Conservation (phyloP, 1,140 invertebrate genomes). For the Neodiprion lecontei region DNA sequence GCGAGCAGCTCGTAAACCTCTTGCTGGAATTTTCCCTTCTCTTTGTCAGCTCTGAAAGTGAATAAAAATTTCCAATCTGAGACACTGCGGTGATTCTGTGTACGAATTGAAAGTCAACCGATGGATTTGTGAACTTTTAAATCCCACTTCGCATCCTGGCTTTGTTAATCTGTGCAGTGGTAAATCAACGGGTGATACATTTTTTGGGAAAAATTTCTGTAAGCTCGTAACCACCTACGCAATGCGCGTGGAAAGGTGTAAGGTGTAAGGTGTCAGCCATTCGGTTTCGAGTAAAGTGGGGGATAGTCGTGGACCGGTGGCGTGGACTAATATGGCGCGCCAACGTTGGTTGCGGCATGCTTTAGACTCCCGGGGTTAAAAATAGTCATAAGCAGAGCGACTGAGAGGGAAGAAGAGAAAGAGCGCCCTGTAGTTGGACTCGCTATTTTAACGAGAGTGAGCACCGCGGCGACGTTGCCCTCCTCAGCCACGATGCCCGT, state of each 20-base stretch:
- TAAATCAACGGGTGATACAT: not conserved
- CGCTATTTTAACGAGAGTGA: slow-evolving; percentile 2
- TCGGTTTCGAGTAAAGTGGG: slow-evolving; percentile 57
- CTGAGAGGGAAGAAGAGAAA: slow-evolving; percentile 42
- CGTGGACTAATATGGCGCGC: slow-evolving; percentile 63
- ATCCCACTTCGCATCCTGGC: not conserved
- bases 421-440: slow-evolving; percentile 18
- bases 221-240: slow-evolving; percentile 38
- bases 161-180: not conserved
- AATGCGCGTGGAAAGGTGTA: slow-evolving; percentile 35
- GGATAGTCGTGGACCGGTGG: slow-evolving; percentile 46
- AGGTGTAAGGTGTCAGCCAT: slow-evolving; percentile 58
- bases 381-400: slow-evolving; percentile 59
- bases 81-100: too few relatives aligned
- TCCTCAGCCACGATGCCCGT: not conserved
- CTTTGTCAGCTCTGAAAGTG: slow-evolving; percentile 87
- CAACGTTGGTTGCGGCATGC: slow-evolving; percentile 55
- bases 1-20: slow-evolving; percentile 95
- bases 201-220: slow-evolving; percentile 17
- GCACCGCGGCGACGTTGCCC: not conserved
- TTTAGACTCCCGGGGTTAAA: slow-evolving; percentile 55
- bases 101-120: too few relatives aligned
- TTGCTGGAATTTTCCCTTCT: slow-evolving; percentile 94
- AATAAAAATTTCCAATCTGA: slow-evolving; percentile 23
- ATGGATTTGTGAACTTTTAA: too few relatives aligned